Percentiles rank a stretch among this genome's conserved stretches.
Evolutionary conservation across 2,113 vertebrate genomes (phyloP).

Genomic region (Todiramphus saurophagus): DNA sequence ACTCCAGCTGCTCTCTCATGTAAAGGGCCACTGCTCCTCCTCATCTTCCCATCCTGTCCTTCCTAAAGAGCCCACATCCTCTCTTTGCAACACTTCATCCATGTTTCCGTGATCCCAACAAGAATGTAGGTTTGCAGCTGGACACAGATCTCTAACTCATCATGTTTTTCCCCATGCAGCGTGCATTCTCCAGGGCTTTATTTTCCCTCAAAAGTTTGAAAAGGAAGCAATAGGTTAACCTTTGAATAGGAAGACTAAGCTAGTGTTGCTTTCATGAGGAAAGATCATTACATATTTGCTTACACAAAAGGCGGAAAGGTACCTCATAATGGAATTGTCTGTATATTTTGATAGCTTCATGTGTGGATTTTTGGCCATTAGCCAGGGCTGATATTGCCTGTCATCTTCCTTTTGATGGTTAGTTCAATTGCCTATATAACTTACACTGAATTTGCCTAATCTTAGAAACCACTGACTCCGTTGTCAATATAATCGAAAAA

Average conservation of each 20-base stretch:
- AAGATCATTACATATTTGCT: not conserved
- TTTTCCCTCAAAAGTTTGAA: not conserved
- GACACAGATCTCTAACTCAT: not conserved
- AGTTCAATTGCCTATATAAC: not conserved
- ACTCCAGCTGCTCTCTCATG: not conserved
- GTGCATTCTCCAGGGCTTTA: not conserved
- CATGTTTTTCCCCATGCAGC: not conserved
- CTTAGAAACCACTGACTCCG: not conserved
- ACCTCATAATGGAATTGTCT: not conserved
- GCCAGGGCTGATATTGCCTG: not conserved
- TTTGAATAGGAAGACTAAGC: not conserved
- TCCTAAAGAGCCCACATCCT: not conserved
- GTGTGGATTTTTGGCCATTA: not conserved
- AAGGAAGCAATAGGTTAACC: not conserved
- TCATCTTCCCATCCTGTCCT: not conserved
- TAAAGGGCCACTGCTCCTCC: not conserved
- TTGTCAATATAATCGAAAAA: not conserved
- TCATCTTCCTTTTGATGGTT: not conserved
- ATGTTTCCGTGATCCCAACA: not conserved
- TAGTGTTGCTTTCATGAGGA: not conserved
- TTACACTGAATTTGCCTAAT: not conserved
- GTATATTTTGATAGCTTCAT: not conserved
- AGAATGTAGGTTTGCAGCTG: not conserved
- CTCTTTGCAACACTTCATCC: not conserved
- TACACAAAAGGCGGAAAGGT: not conserved